Evolutionary conservation across 2,797 vertebrate species (phyloP).

Genomic region (Monodelphis domestica): DNA sequence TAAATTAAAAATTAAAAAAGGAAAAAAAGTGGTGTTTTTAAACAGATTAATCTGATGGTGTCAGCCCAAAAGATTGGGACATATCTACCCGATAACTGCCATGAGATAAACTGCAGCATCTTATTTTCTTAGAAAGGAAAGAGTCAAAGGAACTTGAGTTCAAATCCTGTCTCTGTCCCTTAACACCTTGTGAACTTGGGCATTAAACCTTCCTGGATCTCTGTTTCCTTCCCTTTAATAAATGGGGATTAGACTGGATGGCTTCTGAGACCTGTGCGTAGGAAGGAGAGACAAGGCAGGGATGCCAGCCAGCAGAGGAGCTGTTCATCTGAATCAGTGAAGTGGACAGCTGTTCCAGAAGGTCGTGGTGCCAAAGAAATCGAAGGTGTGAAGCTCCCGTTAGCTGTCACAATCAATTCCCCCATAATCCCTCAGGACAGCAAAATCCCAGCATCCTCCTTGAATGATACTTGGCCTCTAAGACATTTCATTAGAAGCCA

Average conservation of each 20-base stretch:
- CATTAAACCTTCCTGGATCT: neutral
- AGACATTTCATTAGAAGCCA: conserved; percentile 30
- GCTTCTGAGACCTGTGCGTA: neutral
- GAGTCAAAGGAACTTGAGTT: neutral
- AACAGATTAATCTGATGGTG: neutral
- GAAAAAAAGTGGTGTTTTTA: too few relatives aligned
- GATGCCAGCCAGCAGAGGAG: neutral
- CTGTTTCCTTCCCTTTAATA: neutral
- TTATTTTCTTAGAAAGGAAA: too few relatives aligned
- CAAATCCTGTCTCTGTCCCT: too few relatives aligned
- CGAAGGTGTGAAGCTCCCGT: neutral
- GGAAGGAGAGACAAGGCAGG: neutral
- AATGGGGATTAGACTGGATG: neutral
- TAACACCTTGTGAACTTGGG: neutral
- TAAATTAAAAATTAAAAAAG: too few relatives aligned
- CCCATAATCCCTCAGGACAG: conserved; percentile 7
- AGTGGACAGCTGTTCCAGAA: neutral
- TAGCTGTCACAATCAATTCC: neutral
- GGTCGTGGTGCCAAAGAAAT: neutral
- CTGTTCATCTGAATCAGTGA: neutral
- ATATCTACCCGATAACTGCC: neutral
- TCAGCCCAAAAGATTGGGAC: neutral
- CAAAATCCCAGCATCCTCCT: conserved; percentile 25
- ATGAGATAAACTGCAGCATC: neutral
- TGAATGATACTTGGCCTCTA: conserved; percentile 4